A percentile compares a stretch with the other conserved stretches of the same genome.
Conservation (phyloP, 1,140 invertebrate species). For the Oreohelix idahoensis region DNA sequence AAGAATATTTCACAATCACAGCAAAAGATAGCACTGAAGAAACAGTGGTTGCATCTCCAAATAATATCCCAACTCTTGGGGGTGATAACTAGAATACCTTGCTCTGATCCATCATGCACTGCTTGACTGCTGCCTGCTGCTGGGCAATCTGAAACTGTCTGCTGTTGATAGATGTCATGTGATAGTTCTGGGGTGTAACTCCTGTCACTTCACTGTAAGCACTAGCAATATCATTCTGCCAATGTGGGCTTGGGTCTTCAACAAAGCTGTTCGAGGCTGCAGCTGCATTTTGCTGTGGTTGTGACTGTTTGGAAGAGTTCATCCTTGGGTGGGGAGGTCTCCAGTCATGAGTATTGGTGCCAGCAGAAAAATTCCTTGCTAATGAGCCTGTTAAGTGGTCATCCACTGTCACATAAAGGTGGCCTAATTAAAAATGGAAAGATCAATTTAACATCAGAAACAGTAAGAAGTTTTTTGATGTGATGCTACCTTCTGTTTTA, state of each 20-base stretch:
- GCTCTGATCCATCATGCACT: constrained; percentile 44
- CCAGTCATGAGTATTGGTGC: neutral
- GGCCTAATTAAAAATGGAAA: neutral
- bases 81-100: constrained; percentile 21
- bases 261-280: constrained; percentile 68
- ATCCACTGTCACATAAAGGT: constrained; percentile 46
- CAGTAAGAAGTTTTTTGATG: too few species aligned
- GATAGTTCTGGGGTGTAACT: constrained; percentile 57
- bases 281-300: constrained; percentile 61
- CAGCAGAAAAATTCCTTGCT: too few species aligned
- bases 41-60: neutral
- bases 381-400: constrained; percentile 42
- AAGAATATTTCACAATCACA: neutral
- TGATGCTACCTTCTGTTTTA: too few species aligned
- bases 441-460: neutral
- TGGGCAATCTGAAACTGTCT: constrained; percentile 63
- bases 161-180: constrained; percentile 58
- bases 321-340: constrained; percentile 26
- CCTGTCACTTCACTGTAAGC: constrained; percentile 66
- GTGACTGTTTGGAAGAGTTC: constrained; percentile 48
- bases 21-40: neutral
- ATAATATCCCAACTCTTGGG: neutral
- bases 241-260: constrained; percentile 53
- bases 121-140: constrained; percentile 54
- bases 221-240: constrained; percentile 58